Percentiles rank a stretch among this genome's conserved stretches.
Conservation (phyloP, 2,797 vertebrate species). For the Bucorvus abyssinicus region DNA sequence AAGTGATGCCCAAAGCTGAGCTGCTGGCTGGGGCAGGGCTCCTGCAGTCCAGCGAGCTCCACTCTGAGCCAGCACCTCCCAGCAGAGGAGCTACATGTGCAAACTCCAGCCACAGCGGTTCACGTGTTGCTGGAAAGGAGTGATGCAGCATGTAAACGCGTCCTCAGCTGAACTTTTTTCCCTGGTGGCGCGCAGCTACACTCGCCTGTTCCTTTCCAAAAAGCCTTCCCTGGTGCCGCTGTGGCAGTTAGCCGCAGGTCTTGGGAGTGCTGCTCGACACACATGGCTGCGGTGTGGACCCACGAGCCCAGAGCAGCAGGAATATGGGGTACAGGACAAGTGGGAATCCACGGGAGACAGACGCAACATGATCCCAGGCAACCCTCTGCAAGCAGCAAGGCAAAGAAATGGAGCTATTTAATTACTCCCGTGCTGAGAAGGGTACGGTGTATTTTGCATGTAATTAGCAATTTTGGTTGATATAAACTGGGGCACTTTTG, state of each 20-base stretch:
- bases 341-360: conserved; percentile 59
- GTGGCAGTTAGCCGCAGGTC: neutral
- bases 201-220: neutral
- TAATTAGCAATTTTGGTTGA: neutral
- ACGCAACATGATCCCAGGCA: conserved; percentile 46
- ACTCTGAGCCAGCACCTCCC: rapidly evolving
- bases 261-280: neutral
- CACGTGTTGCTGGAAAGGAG: neutral
- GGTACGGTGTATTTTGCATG: neutral
- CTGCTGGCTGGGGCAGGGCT: neutral
- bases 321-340: conserved; percentile 30
- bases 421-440: neutral
- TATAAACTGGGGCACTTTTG: neutral
- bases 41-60: neutral
- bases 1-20: neutral
- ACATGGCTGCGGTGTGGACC: neutral
- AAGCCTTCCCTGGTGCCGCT: neutral
- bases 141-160: neutral
- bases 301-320: conserved; percentile 46
- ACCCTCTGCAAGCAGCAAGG: conserved; percentile 60
- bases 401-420: neutral
- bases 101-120: neutral
- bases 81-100: neutral
- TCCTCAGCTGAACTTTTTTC: neutral
- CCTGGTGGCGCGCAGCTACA: neutral